Base-by-base conservation (phyloP, 2,797 vertebrate genomes). In the Mormyrops attenuatus region DNA sequence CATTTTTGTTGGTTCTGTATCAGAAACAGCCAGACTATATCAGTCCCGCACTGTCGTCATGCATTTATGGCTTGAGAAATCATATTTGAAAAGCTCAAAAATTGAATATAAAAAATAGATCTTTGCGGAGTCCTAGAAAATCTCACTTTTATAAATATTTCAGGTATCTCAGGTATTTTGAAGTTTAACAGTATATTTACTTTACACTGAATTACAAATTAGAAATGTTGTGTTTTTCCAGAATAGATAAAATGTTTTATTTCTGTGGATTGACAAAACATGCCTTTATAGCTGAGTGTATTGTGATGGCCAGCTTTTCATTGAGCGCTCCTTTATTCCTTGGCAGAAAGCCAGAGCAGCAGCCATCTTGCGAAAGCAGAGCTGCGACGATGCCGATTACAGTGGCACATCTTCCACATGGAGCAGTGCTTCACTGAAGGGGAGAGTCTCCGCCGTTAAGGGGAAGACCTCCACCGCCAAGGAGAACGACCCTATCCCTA, bases 291-390 rank as follows among this genome's bases (percentile, higher is more conserved):
- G 0, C 3, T 50, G 17, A 30, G 88, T 38, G 8, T 57, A 30
- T 55, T 20, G 20, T 47, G 20, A 2, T 34, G 44, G 50, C 5
- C 9, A 50, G 41, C 11, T 22, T 66, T 69, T 88, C 15, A 84
- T 22, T 30, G 30, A 2, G 4, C 41, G 88, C 47, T 88, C 22
- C 69, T 88, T 30, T 89, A 11, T 92, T 88, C 88, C 73, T 88
- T 89, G 91, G 44, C 95, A 97, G 96, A 96, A 96, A 96, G 94
- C 94, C 91, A 95, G 94, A 5, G 94, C 95, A 87, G 95, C 95
- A 0, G 94, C 96, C 91, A 95, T 96, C 92, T 94, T 94, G 52
- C 96, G 96, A 5, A 95, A 96, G 88, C 95, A 95, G 91, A 95
- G 95, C 9, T 94, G 95, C 38, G 96, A 96, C 0, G 95, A 96